Evolutionary conservation across 2,797 vertebrate species (phyloP).

Genomic region (Pseudomugil gertrudae): DNA sequence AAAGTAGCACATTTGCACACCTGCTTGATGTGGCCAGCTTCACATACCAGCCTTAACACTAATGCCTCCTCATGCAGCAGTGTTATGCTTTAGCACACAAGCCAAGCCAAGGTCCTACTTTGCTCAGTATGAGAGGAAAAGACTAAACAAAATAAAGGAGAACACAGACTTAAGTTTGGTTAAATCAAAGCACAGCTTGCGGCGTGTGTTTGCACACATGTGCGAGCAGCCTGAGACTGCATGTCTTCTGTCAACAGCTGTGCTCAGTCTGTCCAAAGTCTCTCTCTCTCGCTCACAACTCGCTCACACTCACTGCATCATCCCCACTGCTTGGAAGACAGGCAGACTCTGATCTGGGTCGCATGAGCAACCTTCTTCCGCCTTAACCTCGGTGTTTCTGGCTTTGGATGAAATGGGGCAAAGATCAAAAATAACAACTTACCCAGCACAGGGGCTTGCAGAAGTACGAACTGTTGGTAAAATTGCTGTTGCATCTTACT

Average conservation of each 20-base stretch:
- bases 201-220: slow-evolving; percentile 57
- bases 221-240: slow-evolving; percentile 58
- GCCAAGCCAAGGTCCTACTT: slow-evolving; percentile 11
- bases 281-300: slow-evolving; percentile 38
- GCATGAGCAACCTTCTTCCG: slow-evolving; percentile 62
- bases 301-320: slow-evolving; percentile 46
- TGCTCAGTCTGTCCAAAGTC: slow-evolving; percentile 65
- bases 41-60: neutral
- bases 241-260: slow-evolving; percentile 76
- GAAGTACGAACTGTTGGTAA: slow-evolving; percentile 10
- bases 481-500: neutral
- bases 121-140: slow-evolving; percentile 13
- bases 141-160: slow-evolving; percentile 11
- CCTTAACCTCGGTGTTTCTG: slow-evolving; percentile 62
- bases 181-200: slow-evolving; percentile 58
- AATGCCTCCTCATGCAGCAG: slow-evolving; percentile 13
- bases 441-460: slow-evolving; percentile 34
- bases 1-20: slow-evolving; percentile 1
- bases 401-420: slow-evolving; percentile 64
- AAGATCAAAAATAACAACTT: slow-evolving; percentile 57
- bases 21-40: slow-evolving; percentile 10
- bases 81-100: neutral
- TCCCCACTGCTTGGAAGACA: slow-evolving; percentile 72
- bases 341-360: slow-evolving; percentile 69
- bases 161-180: slow-evolving; percentile 26